Percentiles rank a stretch among this genome's conserved stretches.
Conservation (phyloP, 2,113 vertebrate species). For the Alligator sinensis region DNA sequence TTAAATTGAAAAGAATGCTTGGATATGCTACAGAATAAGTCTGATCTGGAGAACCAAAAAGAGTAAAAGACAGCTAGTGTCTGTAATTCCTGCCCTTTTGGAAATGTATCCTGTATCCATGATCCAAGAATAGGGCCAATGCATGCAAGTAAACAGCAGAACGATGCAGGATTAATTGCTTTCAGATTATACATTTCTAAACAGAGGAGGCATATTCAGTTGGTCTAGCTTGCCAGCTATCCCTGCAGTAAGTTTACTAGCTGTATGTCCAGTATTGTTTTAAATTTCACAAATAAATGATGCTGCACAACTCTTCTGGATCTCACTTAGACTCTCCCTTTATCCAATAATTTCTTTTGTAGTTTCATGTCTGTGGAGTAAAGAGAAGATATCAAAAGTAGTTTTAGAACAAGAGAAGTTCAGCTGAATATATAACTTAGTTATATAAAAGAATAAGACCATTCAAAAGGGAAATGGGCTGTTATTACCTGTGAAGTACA, state of each 20-base stretch:
- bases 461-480: no score
- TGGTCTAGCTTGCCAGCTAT: not conserved
- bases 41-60: not conserved
- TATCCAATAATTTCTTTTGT: not conserved
- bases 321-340: not conserved
- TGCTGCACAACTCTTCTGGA: not conserved
- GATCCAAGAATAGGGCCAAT: not conserved
- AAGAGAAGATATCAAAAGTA: no score
- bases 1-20: not conserved
- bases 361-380: not conserved
- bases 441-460: no score
- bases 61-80: not conserved
- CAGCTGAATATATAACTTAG: no score
- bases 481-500: no score
- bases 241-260: not conserved
- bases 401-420: no score
- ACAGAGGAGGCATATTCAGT: not conserved
- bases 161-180: not conserved
- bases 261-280: not conserved
- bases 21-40: not conserved
- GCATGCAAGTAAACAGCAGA: not conserved
- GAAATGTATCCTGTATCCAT: not conserved
- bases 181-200: not conserved
- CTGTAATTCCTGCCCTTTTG: not conserved
- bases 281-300: not conserved